Conservation (phyloP, 2,888 invertebrate genomes). For the Venusia cambrica region DNA sequence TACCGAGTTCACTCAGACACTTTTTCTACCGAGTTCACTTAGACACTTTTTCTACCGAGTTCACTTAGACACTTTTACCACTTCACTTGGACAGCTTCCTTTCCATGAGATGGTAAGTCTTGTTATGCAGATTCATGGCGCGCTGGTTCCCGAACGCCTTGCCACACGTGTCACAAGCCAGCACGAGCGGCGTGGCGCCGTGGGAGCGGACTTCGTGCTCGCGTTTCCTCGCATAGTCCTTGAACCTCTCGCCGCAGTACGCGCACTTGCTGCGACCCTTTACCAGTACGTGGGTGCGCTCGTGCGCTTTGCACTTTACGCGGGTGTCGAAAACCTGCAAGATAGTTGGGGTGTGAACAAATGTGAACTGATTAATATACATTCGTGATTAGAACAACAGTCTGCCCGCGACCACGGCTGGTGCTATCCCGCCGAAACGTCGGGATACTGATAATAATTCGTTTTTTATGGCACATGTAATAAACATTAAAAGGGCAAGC, state of each 20-base stretch:
- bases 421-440: no score
- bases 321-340: neutral
- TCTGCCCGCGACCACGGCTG: no score
- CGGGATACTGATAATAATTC: no score
- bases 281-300: neutral
- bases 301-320: neutral
- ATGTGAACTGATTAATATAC: no score
- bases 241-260: conserved; percentile 57
- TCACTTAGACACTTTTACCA: no score
- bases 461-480: no score
- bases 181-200: conserved; percentile 55
- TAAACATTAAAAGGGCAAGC: no score
- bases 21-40: no score
- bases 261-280: neutral
- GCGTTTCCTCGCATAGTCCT: conserved; percentile 60
- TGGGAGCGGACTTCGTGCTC: conserved; percentile 57
- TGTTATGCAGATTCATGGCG: conserved; percentile 64
- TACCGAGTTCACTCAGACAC: no score
- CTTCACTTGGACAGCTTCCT: conserved; percentile 12
- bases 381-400: no score
- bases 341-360: no score
- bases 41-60: no score
- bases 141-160: conserved; percentile 71
- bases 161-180: conserved; percentile 69
- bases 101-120: conserved; percentile 16